Evolutionary conservation across 35 echinoderm and acorn worm genomes (phyloP).

Genomic region (Stichopus chloronotus): DNA sequence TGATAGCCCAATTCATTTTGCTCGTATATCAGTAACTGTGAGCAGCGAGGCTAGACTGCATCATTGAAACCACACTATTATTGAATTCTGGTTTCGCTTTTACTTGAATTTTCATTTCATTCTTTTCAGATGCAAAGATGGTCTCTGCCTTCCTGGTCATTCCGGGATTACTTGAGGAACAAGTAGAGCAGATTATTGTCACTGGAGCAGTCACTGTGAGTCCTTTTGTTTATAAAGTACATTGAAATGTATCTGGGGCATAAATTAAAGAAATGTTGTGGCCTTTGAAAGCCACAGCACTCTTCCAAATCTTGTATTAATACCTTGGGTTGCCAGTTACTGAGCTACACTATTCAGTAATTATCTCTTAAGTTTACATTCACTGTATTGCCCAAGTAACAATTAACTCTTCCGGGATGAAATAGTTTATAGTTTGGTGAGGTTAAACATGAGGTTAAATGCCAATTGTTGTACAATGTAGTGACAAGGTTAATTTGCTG

Average conservation of each 20-base stretch:
- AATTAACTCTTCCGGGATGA: background rate
- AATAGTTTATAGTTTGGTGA: background rate
- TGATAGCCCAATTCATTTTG: background rate
- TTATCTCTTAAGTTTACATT: too few species aligned
- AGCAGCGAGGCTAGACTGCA: background rate
- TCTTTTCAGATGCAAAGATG: background rate
- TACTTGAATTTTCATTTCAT: background rate
- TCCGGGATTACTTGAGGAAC: slow-evolving; percentile 7
- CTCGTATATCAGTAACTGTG: background rate
- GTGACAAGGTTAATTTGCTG: background rate
- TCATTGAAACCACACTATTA: background rate
- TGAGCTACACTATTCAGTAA: background rate
- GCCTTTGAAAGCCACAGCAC: slow-evolving; percentile 8
- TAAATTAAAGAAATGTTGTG: slow-evolving; percentile 1
- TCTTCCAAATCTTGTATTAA: slow-evolving; percentile 6
- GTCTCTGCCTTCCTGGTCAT: slow-evolving; percentile 4
- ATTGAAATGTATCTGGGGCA: slow-evolving; percentile 9
- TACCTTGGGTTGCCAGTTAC: background rate
- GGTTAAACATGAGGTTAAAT: background rate
- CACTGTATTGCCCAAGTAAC: background rate
- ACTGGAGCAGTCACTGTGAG: background rate
- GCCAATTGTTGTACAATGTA: slow-evolving; percentile 15
- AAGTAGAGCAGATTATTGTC: slow-evolving; percentile 1
- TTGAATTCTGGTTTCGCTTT: background rate
- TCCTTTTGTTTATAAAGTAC: background rate